Conservation (phyloP, 2,797 vertebrate genomes). For the Myotis myotis region DNA sequence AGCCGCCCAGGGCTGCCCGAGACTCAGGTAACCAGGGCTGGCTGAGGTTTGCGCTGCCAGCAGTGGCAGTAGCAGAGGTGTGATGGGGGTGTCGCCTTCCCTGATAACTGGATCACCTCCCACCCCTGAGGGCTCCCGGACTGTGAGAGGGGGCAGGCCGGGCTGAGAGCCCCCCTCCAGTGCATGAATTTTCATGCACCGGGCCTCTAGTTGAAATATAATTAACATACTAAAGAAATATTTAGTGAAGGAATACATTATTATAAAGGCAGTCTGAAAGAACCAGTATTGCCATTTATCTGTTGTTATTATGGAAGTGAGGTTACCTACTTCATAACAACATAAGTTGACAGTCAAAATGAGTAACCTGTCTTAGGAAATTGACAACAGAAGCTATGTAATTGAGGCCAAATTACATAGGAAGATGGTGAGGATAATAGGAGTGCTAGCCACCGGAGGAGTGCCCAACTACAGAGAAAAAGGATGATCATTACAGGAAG, state of each 20-base stretch:
- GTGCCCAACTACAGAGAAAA: not conserved
- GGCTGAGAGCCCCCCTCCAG: too few species aligned
- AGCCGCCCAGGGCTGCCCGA: too few species aligned
- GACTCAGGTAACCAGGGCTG: too few species aligned
- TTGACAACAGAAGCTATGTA: not conserved
- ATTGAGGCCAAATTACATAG: not conserved
- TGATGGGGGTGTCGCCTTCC: too few species aligned
- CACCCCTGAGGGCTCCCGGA: too few species aligned
- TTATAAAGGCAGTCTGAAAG: constrained; percentile 1
- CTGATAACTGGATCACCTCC: too few species aligned
- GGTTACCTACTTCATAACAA: not conserved
- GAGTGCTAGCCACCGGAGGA: not conserved
- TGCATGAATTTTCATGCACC: too few species aligned
- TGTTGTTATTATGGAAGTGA: not conserved
- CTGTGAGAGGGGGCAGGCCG: too few species aligned
- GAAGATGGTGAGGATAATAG: not conserved
- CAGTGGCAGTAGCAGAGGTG: too few species aligned
- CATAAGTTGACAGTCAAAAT: not conserved
- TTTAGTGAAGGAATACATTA: not conserved
- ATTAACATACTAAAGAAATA: not conserved
- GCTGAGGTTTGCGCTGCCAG: too few species aligned
- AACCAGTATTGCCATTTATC: not conserved
- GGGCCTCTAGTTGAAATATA: not conserved
- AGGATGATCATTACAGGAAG: not conserved
- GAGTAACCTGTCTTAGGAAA: not conserved